A percentile compares a stretch with the other conserved stretches of the same genome.
Conservation (phyloP, 2,888 invertebrate genomes). For the Chaitophorus viminalis region DNA sequence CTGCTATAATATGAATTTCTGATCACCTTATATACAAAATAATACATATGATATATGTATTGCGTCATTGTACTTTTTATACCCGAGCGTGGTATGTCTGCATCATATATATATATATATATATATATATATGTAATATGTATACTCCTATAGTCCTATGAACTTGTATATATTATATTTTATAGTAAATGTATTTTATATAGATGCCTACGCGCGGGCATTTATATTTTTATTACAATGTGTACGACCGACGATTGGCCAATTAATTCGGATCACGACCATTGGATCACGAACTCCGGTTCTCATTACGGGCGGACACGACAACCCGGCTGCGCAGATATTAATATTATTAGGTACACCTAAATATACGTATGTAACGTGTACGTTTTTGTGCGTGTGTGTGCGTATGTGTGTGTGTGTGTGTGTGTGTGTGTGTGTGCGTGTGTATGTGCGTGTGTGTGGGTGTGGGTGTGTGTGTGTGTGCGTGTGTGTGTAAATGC, state of each 20-base stretch:
- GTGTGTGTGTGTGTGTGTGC: neutral
- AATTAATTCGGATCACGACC: conserved; percentile 62
- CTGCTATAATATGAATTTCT: too few relatives aligned
- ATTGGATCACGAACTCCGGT: conserved; percentile 61
- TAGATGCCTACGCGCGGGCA: neutral
- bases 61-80: too few relatives aligned
- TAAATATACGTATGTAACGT: neutral
- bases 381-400: neutral
- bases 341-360: neutral
- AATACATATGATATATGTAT: too few relatives aligned
- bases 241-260: conserved; percentile 48
- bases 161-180: too few relatives aligned
- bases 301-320: conserved; percentile 56
- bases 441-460: neutral
- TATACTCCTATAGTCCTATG: too few relatives aligned
- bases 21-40: too few relatives aligned
- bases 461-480: too few relatives aligned
- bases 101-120: too few relatives aligned
- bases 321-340: conserved; percentile 14
- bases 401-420: neutral
- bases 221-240: conserved; percentile 6
- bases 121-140: too few relatives aligned
- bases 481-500: neutral
- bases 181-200: too few relatives aligned
- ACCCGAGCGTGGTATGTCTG: too few relatives aligned